phyloP scores from a whole-genome alignment of 2,888 invertebrate species.

The Lithophane ornitopus region DNA sequence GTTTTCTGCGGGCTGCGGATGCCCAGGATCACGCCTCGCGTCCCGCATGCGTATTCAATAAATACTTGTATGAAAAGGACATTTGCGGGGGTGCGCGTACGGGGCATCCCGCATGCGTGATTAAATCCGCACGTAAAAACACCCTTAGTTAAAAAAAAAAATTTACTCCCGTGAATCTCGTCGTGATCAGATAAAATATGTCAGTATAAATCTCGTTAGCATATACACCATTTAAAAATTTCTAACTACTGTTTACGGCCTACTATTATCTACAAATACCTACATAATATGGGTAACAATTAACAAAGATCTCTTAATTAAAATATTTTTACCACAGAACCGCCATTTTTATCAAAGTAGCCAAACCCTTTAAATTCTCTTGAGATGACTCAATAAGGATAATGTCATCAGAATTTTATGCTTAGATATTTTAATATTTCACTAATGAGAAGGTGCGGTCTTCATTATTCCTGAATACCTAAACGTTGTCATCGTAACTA shows the following conservation, averaged over 20 bases:
- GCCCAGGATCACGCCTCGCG: too few relatives aligned
- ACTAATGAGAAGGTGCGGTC: conserved; percentile 17
- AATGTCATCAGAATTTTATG: conserved; percentile 30
- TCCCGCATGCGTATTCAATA: too few relatives aligned
- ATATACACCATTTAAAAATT: not conserved
- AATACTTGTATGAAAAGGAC: too few relatives aligned
- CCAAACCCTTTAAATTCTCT: conserved; percentile 19
- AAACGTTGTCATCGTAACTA: not conserved
- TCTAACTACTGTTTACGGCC: not conserved
- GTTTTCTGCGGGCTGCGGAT: too few relatives aligned
- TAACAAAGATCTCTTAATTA: not conserved
- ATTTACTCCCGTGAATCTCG: too few relatives aligned
- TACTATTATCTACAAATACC: not conserved
- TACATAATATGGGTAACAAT: not conserved
- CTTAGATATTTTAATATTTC: conserved; percentile 6
- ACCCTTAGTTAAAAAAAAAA: too few relatives aligned
- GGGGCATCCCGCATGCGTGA: too few relatives aligned
- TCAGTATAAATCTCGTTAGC: too few relatives aligned
- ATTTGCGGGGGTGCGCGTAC: too few relatives aligned
- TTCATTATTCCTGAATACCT: not conserved
- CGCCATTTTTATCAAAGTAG: conserved; percentile 1
- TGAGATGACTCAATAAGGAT: conserved; percentile 49
- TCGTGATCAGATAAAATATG: not conserved
- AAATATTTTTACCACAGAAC: conserved; percentile 14
- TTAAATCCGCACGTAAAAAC: too few relatives aligned